Evolutionary conservation across 2,888 invertebrate genomes (phyloP), one percentile per base, ranked within the genome.

Genomic region (Onthophagus sagittarius): DNA sequence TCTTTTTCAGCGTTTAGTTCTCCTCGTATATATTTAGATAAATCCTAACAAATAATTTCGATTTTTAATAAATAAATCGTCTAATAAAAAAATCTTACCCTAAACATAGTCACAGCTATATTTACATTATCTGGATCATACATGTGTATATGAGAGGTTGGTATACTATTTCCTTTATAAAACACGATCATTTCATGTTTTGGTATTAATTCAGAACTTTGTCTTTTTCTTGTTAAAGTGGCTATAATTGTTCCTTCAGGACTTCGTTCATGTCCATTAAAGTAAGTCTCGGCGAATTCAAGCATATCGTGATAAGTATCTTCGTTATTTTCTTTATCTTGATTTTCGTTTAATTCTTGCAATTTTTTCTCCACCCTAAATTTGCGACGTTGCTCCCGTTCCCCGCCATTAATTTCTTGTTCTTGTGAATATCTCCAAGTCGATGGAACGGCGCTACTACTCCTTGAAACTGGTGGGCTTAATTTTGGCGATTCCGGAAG

Each of bases 121-220:
- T 93, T 92, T 62, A 97, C 92, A 84, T 97, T 97, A 83, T 97
- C 97, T 0, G 97, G 96, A 86, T 98, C 97, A 83, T 97, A 96
- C 88, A 98, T 91, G 81, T 96, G 96, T 80, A 98, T 93, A 85
- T 97, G 97, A 0, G 97, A 97, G 71, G 94, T 95, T 0, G 96
- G 95, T 79, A 98, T 97, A 74, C 92, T 92, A 81, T 93, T 94
- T 64, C 93, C 93, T 82, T 95, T 94, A 83, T 94, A 94, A 83
- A 93, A 97, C 0, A 92, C 92, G 15, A 97, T 91, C 96, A 98
- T 97, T 84, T 98, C 97, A 81, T 94, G 94, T 82, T 96, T 96
- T 2, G 95, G 94, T 39, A 97, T 88, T 77, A 93, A 87, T 83
- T 95, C 95, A 78, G 92, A 88, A 7, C 92, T 91, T 80, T 94